Percentiles rank a stretch among this genome's conserved stretches.
Conservation (phyloP, 2,113 vertebrate species). For the Notarius lentiginosus region DNA sequence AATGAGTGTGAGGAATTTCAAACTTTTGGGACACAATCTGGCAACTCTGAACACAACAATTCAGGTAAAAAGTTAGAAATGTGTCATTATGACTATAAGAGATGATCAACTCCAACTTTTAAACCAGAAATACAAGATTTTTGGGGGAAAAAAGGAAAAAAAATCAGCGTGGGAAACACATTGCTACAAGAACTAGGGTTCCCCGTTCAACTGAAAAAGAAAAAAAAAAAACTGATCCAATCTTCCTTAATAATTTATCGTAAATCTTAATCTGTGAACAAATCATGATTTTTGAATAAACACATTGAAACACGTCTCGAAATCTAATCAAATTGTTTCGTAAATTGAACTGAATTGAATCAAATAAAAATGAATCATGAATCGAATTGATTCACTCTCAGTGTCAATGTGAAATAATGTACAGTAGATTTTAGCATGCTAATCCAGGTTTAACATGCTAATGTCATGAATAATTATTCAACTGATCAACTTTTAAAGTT, state of each 20-base stretch:
- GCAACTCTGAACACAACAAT: not conserved
- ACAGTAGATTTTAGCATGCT: not conserved
- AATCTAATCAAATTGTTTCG: not conserved
- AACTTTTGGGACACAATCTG: not conserved
- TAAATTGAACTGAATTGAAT: not conserved
- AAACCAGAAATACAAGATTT: not conserved
- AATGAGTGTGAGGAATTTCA: not conserved
- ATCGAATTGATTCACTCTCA: not conserved
- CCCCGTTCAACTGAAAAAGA: too few species aligned
- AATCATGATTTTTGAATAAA: not conserved
- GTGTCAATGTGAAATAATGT: not conserved
- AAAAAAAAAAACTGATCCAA: too few species aligned
- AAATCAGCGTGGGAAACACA: not conserved
- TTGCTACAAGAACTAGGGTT: too few species aligned
- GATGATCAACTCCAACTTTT: not conserved
- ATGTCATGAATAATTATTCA: not conserved
- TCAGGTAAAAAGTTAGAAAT: not conserved
- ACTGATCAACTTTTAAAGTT: not conserved
- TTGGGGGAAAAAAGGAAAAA: not conserved
- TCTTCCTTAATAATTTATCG: not conserved
- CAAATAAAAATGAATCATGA: not conserved
- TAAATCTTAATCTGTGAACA: not conserved
- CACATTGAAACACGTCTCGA: not conserved
- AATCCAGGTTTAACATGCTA: not conserved
- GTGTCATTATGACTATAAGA: not conserved